Evolutionary conservation across 2,888 invertebrate genomes (phyloP), one percentile per base, ranked within the genome.

Genomic region (Aelia acuminata): DNA sequence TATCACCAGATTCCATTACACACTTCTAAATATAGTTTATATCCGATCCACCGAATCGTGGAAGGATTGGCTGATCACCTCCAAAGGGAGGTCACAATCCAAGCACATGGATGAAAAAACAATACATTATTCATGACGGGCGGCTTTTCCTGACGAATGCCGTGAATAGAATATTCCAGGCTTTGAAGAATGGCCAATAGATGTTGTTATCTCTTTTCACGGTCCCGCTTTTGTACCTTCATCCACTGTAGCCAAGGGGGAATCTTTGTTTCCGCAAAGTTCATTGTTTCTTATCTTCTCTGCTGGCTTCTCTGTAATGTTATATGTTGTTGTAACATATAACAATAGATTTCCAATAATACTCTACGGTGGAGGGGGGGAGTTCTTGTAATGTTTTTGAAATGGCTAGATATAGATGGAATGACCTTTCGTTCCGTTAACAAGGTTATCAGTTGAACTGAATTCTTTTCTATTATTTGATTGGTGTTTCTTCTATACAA

Each of bases 171-270:
- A 70, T 70, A 70, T 70, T 70, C 63, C 63, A 70, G 20, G 31
- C 63, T 70, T 35, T 70, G 63, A 70, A 70, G 63, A 70, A 70
- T 70, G 35, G 63, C 35, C 63, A 70, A 70, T 35, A 70, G 35
- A 35, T 4, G 31, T 35, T 70, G 18, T 70, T 70, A 70, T 70
- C 63, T 70, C 57, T 26, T 57, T 57, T 26, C 57, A 26, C 57
- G 57, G 26, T 4, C 13, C 63, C 26, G 20, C 5, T 70, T 70
- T 70, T 35, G 63, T 35, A 70, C 63, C 63, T 70, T 70, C 31
- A 70, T 26, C 3, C 31, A 63, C 15, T 63, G 57, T 57, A 57
- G 8, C 15, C 4, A 31, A n/a, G 57, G 31, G 63, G 31, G 63
- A 70, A 35, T 35, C 18, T 70, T 70, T 35, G 63, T 35, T 70